phyloP scores from a whole-genome alignment of 2,113 vertebrate genomes.

The Semnopithecus entellus region DNA sequence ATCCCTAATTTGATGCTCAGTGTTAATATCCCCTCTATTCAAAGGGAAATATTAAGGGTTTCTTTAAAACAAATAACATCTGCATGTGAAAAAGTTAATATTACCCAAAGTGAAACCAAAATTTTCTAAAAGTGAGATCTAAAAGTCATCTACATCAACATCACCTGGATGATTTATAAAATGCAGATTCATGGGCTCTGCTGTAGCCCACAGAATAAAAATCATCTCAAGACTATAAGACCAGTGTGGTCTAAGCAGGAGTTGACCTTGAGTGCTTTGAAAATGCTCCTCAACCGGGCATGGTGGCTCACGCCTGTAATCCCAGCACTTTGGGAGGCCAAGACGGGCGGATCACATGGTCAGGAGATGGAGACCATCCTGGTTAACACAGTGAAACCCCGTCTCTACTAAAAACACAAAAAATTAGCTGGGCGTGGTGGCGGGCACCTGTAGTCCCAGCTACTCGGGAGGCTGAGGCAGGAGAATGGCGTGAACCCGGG shows the following conservation, averaged over 20 bases:
- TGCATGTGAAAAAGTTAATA: background rate
- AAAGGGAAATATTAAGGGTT: background rate
- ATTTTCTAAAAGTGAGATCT: background rate
- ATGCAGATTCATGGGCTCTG: background rate
- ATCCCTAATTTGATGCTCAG: background rate
- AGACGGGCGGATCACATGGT: too few relatives aligned
- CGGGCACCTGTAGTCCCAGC: too few relatives aligned
- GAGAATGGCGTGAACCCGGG: too few relatives aligned
- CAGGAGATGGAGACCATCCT: too few relatives aligned
- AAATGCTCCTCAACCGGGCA: background rate
- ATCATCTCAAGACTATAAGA: background rate
- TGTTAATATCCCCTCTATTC: background rate
- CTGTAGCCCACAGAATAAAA: background rate
- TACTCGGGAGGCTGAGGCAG: too few relatives aligned
- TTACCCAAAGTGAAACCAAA: background rate
- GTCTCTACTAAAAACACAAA: too few relatives aligned
- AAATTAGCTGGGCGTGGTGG: too few relatives aligned
- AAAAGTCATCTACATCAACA: background rate
- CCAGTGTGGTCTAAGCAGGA: background rate
- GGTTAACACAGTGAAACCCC: too few relatives aligned
- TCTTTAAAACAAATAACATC: constrained; percentile 24
- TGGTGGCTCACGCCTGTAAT: too few relatives aligned
- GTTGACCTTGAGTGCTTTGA: background rate
- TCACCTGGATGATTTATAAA: background rate
- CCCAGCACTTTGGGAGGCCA: too few relatives aligned